Evolutionary conservation across 2,888 invertebrate genomes (phyloP).

Genomic region (Macrosiphum euphorbiae): DNA sequence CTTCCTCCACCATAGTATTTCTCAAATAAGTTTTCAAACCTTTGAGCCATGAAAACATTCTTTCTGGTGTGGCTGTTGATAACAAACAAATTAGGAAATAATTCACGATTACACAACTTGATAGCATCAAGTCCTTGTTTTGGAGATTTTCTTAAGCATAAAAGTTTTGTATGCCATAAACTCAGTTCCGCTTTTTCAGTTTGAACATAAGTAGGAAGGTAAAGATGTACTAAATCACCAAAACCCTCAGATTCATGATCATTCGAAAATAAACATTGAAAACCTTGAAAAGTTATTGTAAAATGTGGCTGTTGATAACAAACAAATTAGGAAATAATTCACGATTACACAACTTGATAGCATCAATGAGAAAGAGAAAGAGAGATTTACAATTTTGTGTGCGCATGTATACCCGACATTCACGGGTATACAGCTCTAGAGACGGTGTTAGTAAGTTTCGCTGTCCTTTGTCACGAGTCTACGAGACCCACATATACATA

Average conservation of each 20-base stretch:
- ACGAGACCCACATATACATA: no score
- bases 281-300: constrained; percentile 19
- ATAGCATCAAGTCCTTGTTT: constrained; percentile 8
- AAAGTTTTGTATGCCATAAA: constrained; percentile 36
- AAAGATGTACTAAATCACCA: constrained; percentile 7
- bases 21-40: no score
- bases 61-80: no score
- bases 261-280: constrained; percentile 16
- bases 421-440: no score
- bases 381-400: no score
- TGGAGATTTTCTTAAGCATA: background rate
- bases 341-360: background rate
- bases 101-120: background rate
- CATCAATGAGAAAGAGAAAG: background rate
- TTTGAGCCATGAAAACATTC: no score
- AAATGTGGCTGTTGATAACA: no score
- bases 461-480: no score
- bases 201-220: background rate
- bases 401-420: no score
- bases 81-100: constrained; percentile 21
- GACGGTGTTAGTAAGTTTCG: no score
- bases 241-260: background rate
- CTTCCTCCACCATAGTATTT: no score
- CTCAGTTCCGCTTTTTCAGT: constrained; percentile 18
- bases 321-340: constrained; percentile 34